A percentile compares a stretch with the other conserved stretches of the same genome.
Evolutionary conservation across 2,113 vertebrate genomes (phyloP).

Genomic region (Chionis minor): DNA sequence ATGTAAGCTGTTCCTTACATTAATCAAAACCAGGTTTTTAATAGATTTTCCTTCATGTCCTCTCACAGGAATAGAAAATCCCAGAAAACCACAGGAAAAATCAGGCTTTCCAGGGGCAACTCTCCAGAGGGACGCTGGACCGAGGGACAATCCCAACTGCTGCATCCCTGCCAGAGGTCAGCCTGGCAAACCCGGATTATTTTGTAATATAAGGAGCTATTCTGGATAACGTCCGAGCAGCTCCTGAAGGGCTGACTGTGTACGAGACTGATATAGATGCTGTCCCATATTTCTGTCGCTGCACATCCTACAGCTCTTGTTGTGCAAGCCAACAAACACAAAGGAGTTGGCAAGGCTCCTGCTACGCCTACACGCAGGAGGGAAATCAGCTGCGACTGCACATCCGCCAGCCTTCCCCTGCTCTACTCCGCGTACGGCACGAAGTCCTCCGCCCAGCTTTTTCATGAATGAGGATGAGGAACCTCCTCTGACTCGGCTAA

Average conservation of each 20-base stretch:
- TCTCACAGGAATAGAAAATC: background rate
- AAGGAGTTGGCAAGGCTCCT: conserved; percentile 30
- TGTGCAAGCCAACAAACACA: conserved; percentile 4
- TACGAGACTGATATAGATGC: background rate
- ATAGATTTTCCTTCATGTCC: background rate
- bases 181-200: background rate
- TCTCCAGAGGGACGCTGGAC: background rate
- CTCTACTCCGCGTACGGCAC: background rate
- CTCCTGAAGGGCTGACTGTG: background rate
- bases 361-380: background rate
- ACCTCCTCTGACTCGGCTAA: background rate
- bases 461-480: conserved; percentile 9
- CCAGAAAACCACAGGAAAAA: background rate
- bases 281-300: background rate
- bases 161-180: background rate
- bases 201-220: background rate
- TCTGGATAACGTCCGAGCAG: background rate
- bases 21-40: background rate
- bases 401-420: background rate
- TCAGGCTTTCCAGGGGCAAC: background rate
- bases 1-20: fast-evolving
- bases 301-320: background rate
- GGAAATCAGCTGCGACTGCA: background rate
- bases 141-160: fast-evolving
- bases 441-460: background rate